Evolutionary conservation across 2,113 vertebrate genomes (phyloP).

Genomic region (Plecotus auritus): DNA sequence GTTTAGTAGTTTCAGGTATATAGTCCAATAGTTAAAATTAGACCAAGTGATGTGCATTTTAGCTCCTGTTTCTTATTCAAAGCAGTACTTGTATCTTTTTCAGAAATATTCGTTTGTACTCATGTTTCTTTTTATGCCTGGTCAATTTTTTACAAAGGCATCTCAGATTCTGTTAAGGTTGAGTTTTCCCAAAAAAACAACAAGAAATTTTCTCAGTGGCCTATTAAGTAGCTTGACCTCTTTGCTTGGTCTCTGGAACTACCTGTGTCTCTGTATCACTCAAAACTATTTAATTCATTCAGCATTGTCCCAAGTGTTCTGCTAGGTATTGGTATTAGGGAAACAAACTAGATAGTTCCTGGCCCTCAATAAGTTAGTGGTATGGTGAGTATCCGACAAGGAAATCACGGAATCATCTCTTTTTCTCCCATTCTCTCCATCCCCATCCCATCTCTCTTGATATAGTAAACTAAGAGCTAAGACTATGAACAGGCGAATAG

Average conservation of each 20-base stretch:
- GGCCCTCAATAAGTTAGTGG: neutral
- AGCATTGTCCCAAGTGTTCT: neutral
- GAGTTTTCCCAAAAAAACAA: neutral
- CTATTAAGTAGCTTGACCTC: neutral
- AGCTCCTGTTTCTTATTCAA: neutral
- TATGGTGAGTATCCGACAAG: neutral
- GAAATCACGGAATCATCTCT: neutral
- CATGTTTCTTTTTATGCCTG: constrained; percentile 16
- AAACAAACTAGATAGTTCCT: neutral
- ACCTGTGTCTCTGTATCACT: neutral
- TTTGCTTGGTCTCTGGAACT: neutral
- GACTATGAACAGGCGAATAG: neutral
- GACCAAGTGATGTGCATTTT: neutral
- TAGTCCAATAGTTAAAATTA: constrained; percentile 21
- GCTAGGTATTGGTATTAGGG: neutral
- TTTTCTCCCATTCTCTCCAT: neutral
- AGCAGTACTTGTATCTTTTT: neutral
- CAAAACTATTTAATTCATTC: constrained; percentile 1
- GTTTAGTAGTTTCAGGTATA: constrained; percentile 1
- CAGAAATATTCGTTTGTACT: neutral
- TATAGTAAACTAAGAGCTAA: neutral
- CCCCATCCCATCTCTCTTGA: neutral
- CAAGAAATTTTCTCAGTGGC: neutral
- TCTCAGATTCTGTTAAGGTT: neutral
- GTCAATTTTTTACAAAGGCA: constrained; percentile 27